Percentiles rank a stretch among this genome's conserved stretches.
phyloP scores from a whole-genome alignment of 2,888 invertebrate genomes.

The Drosophila mimetica region DNA sequence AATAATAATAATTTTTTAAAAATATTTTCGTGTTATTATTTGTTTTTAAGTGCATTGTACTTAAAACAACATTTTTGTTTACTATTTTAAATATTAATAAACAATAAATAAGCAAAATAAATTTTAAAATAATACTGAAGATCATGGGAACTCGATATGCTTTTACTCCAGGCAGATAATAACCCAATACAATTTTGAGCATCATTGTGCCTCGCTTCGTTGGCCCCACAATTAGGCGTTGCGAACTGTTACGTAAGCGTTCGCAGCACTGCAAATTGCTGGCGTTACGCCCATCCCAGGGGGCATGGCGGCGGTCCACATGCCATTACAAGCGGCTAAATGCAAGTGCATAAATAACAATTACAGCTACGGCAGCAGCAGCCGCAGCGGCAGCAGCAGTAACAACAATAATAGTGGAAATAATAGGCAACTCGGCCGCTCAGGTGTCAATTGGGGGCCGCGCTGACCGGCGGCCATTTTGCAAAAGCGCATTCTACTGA shows the following conservation, averaged over 20 bases:
- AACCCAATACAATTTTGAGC: conserved; percentile 14
- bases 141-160: no score
- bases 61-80: no score
- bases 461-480: conserved; percentile 73
- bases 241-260: conserved; percentile 65
- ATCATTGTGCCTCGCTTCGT: conserved; percentile 8
- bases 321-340: conserved; percentile 73
- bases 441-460: conserved; percentile 78
- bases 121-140: no score
- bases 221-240: conserved; percentile 58
- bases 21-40: no score
- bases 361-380: conserved; percentile 62
- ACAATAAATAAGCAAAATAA: no score
- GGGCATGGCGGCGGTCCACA: conserved; percentile 62
- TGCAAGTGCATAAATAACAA: conserved; percentile 81
- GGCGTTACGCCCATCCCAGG: conserved; percentile 67
- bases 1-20: no score
- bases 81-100: no score
- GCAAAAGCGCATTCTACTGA: conserved; percentile 60
- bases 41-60: no score
- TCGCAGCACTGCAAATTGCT: conserved; percentile 61
- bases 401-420: conserved; percentile 43
- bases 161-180: neutral
- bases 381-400: conserved; percentile 40
- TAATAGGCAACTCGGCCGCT: conserved; percentile 50